Evolutionary conservation across 2,888 invertebrate species (phyloP), one percentile per base, ranked within the genome.

Genomic region (Sphaeridia pumilis): DNA sequence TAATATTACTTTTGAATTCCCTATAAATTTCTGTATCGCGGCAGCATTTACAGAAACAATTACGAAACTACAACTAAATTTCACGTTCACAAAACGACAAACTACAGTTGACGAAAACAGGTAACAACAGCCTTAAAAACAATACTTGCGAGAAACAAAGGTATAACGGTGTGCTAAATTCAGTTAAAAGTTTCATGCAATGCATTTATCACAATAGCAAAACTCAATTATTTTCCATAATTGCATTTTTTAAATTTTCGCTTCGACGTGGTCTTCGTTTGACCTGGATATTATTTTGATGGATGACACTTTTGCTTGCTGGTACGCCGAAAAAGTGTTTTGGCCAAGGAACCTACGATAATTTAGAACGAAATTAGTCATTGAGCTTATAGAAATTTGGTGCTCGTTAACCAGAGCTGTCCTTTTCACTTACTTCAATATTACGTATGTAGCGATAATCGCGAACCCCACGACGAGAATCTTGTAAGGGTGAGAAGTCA

Each of bases 311-410:
- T 86, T 87, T 65, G 90, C 89, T 57, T 87, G 79, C 67, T 89
- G 87, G 74, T 88, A 89, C n/a, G 89, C 89, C 52, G 83, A 82
- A 46, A 87, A 82, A 2, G 88, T 87, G 68, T 87, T 88, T 70
- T 86, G 81, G 57, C 88, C 86, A 60, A 90, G 76, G 70, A 85
- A 85, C 70, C 90, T 89, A 36, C 26, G 31, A 31, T 10, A 31
- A 17, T 5, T 7, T 38, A 5, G 17, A 38, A 38, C 7, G 17
- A 38, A 38, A 17, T 38, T 38, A 38, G 38, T 17, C 7, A 14
- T 7, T 38, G 10, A 10, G 31, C 7, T 17, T 38, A 38, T 14
- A 38, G 38, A 38, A 7, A 22, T 21, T 12, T 20, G 28, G 46
- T 20, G 3, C 14, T 17, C 22, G 24, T 45, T 26, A 26, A 4